These are phyloP conservation scores for Puma concolor DNA, from an alignment of 2,113 vertebrate genomes.

Conservation along the genomic window DNA sequence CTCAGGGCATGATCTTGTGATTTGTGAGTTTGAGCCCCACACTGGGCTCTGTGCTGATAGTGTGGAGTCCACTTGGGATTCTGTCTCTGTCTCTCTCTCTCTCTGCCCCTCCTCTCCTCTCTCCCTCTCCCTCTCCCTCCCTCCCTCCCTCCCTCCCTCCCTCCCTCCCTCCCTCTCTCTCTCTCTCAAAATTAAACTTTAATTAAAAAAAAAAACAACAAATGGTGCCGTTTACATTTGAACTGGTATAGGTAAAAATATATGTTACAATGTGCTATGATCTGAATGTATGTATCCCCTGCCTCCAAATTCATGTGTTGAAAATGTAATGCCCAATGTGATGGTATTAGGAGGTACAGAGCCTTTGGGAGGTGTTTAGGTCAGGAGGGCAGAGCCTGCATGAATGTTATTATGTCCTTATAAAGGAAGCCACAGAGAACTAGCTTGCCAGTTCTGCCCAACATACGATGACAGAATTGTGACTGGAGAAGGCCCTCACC, in stretches of 20 bases:
- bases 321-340: neutral
- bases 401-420: neutral
- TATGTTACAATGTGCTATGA: neutral
- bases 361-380: neutral
- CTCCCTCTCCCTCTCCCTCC: too few species aligned
- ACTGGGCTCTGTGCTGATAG: too few species aligned
- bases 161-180: too few species aligned
- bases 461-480: neutral
- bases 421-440: neutral
- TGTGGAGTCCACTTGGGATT: too few species aligned
- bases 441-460: neutral
- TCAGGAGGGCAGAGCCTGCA: neutral
- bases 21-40: too few species aligned
- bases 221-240: conserved; percentile 17
- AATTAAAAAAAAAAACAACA: too few species aligned
- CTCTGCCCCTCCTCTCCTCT: too few species aligned
- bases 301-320: neutral
- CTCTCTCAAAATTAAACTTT: too few species aligned
- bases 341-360: neutral
- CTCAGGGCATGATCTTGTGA: too few species aligned
- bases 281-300: neutral
- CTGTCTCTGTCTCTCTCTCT: too few species aligned
- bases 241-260: conserved; percentile 24
- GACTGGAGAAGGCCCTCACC: neutral
- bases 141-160: too few species aligned